phyloP scores from a whole-genome alignment of 2,888 invertebrate species.

The Melinopterus prodromus region DNA sequence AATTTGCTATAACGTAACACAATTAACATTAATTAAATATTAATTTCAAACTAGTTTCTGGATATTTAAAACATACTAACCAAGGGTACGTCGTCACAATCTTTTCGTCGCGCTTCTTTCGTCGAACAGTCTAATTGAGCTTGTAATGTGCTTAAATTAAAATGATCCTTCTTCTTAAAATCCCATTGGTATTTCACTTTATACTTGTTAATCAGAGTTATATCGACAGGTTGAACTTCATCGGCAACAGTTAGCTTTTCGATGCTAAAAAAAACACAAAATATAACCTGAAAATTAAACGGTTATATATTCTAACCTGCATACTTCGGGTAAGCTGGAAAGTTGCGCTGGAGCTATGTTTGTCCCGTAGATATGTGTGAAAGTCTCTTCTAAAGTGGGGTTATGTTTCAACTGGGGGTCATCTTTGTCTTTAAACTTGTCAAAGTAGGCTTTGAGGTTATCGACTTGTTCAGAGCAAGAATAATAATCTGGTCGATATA shows the following conservation, averaged over 20 bases:
- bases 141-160: slow-evolving; percentile 36
- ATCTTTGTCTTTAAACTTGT: slow-evolving; percentile 29
- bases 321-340: background rate
- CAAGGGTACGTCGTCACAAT: slow-evolving; percentile 27
- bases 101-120: slow-evolving; percentile 25
- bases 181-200: slow-evolving; percentile 28
- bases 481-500: slow-evolving; percentile 38
- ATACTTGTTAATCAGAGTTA: slow-evolving; percentile 19
- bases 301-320: slow-evolving; percentile 17
- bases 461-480: slow-evolving; percentile 34
- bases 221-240: slow-evolving; percentile 29
- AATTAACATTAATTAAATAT: slow-evolving; percentile 35
- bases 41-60: background rate
- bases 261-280: slow-evolving; percentile 29
- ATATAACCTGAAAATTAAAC: slow-evolving; percentile 5
- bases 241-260: slow-evolving; percentile 34
- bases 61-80: slow-evolving; percentile 16
- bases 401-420: background rate
- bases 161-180: slow-evolving; percentile 30
- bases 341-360: slow-evolving; percentile 11
- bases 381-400: background rate
- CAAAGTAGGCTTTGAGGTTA: slow-evolving; percentile 36
- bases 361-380: background rate
- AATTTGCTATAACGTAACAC: slow-evolving; percentile 19
- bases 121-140: slow-evolving; percentile 17